A percentile compares a stretch with the other conserved stretches of the same genome.
phyloP scores from a whole-genome alignment of 2,797 vertebrate genomes.

The Brachyalestes nurse region DNA sequence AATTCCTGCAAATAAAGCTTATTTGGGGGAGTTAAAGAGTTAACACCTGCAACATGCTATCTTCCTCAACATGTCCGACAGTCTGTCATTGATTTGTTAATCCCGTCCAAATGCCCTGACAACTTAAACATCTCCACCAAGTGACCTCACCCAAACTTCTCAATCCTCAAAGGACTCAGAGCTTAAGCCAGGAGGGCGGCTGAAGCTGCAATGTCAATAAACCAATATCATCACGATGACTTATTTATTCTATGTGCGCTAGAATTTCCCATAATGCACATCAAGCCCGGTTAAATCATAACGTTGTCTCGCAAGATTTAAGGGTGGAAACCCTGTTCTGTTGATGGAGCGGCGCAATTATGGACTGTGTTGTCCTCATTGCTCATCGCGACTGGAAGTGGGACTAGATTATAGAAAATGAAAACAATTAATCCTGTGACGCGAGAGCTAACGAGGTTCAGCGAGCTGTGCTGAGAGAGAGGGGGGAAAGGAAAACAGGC shows the following conservation, averaged over 20 bases:
- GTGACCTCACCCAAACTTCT: not conserved
- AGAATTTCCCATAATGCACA: constrained; percentile 32
- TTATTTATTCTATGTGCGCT: constrained; percentile 7
- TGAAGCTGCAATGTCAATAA: constrained; percentile 42
- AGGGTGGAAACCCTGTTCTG: constrained; percentile 38
- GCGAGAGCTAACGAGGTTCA: constrained; percentile 22
- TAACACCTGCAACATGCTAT: not conserved
- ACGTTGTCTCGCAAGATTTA: constrained; percentile 33
- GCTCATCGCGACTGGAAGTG: constrained; percentile 49
- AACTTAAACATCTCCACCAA: not conserved
- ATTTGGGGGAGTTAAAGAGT: too few relatives aligned
- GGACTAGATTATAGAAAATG: constrained; percentile 50
- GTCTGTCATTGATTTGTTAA: not conserved
- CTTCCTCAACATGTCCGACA: too few relatives aligned
- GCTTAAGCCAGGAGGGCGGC: not conserved
- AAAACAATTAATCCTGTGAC: constrained; percentile 53
- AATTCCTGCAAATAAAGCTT: too few relatives aligned
- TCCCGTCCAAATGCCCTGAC: not conserved
- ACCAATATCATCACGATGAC: constrained; percentile 31
- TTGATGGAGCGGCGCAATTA: constrained; percentile 52
- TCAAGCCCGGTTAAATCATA: constrained; percentile 31
- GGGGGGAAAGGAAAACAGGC: not conserved
- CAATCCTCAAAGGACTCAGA: not conserved
- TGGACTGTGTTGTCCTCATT: constrained; percentile 45
- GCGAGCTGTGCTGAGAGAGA: not conserved